Base-by-base conservation (phyloP, 1,140 invertebrate species). In the Trichomalopsis sarcophagae region DNA sequence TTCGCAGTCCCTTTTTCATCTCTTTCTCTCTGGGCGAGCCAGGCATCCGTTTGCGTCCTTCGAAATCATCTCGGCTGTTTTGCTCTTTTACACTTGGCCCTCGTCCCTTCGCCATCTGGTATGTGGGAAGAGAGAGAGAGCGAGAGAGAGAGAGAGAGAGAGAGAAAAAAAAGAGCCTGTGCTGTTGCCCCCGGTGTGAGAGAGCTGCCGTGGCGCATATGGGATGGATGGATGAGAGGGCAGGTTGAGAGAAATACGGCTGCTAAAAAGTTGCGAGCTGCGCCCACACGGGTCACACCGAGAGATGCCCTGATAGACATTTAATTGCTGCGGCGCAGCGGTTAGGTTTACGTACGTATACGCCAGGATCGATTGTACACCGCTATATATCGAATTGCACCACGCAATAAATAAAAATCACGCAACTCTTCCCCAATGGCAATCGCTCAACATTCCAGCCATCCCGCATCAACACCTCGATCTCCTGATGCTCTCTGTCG, bases 91-190 rank as follows among this genome's bases (percentile, higher is more conserved):
- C 79, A 50, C 78, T 75, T 30, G 79, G 77, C 73, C 73, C 55
- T 47, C 66, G 66, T 27, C 66, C 33, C 74, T 83, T 78, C 21
- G 27, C 73, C 82, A 84, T 84, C 82, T 84, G 82, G n/a, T 78
- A 69, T 78, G 36, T 44, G 77, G 36, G 44, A 77, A 62, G 23
- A 84, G 23, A 36, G 55, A 68, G 75, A 84, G n/a, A 78, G 36
- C 82, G 66, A 14, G 9, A 40, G 62, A 47, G 27, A 87, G 74
- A 71, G 27, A 81, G 21, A 69, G 80, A 84, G 62, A 33, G 62
- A 71, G 36, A 36, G 27, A 27, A 1, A 27, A 17, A 76, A 73
- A 76, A 62, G 23, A 36, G 17, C 62, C n/a, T 27, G 55, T 78
- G 1, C 10, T 68, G 55, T 36, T 7, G 33, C 7, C 21, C 14